Conservation (phyloP, 2,113 vertebrate species). For the Mus spicilegus region DNA sequence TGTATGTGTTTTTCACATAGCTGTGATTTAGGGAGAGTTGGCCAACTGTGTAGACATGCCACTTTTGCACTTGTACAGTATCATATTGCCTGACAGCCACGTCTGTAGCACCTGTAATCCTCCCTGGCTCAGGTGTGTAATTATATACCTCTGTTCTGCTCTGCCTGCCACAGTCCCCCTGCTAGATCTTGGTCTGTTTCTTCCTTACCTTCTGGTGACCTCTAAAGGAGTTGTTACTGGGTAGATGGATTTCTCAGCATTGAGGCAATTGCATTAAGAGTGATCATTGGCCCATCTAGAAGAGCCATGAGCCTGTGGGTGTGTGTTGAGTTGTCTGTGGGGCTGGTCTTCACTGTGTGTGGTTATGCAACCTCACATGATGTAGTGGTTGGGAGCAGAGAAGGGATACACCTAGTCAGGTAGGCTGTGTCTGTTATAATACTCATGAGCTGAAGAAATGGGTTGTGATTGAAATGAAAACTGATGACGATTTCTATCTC, state of each 20-base stretch:
- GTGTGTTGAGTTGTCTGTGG: not conserved
- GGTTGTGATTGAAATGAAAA: not conserved
- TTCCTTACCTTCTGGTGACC: constrained; percentile 50
- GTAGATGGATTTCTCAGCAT: not conserved
- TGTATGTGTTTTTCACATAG: not conserved
- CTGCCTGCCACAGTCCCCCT: not conserved
- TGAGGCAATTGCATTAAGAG: not conserved
- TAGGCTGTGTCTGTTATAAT: not conserved
- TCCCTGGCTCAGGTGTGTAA: constrained; percentile 55
- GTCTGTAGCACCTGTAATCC: constrained; percentile 59
- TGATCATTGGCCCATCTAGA: not conserved
- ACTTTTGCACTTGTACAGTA: constrained; percentile 72
- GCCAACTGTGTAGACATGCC: constrained; percentile 32
- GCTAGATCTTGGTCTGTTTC: constrained; percentile 14
- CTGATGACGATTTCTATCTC: not conserved
- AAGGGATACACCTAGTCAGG: not conserved
- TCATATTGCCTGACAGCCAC: constrained; percentile 69
- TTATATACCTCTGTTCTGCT: constrained; percentile 45
- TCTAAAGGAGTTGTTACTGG: constrained; percentile 40
- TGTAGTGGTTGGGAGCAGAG: not conserved
- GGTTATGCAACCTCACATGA: not conserved
- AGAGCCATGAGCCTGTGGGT: not conserved
- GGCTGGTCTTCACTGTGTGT: not conserved
- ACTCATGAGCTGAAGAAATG: not conserved
- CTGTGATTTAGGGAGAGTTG: constrained; percentile 70